Conservation (phyloP, 2,888 invertebrate genomes). For the Nymphalis c-album region DNA sequence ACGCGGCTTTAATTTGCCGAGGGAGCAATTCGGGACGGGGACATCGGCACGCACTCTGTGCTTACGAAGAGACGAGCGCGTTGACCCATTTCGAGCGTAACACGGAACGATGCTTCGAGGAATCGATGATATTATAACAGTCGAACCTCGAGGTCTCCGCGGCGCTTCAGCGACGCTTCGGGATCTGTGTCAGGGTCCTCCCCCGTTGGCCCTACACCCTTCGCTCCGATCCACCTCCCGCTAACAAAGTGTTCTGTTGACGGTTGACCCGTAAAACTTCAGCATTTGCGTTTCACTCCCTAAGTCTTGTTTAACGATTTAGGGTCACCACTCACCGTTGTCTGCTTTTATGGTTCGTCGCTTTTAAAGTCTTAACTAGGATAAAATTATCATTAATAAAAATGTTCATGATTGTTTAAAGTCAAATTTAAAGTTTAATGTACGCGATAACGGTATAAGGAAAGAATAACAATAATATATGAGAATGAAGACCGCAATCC, state of each 20-base stretch:
- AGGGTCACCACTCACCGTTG: slow-evolving; percentile 55
- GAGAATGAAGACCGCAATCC: slow-evolving; percentile 55
- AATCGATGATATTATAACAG: slow-evolving; percentile 74
- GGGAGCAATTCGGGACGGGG: slow-evolving; percentile 73
- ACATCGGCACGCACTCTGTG: slow-evolving; percentile 63
- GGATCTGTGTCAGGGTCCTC: slow-evolving; percentile 80
- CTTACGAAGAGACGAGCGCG: slow-evolving; percentile 59
- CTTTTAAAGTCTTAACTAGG: slow-evolving; percentile 10
- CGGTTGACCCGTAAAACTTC: slow-evolving; percentile 73
- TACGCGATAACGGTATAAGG: not conserved
- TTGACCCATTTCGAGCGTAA: slow-evolving; percentile 77
- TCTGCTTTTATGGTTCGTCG: slow-evolving; percentile 41
- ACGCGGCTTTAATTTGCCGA: slow-evolving; percentile 61
- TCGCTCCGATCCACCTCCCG: slow-evolving; percentile 53
- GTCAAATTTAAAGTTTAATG: not conserved
- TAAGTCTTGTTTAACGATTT: slow-evolving; percentile 63
- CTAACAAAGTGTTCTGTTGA: slow-evolving; percentile 51
- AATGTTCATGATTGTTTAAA: not conserved
- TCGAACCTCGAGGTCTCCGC: slow-evolving; percentile 74
- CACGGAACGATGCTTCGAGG: slow-evolving; percentile 64
- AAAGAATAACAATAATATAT: slow-evolving; percentile 37
- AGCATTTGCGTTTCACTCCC: slow-evolving; percentile 68
- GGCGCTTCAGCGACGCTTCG: slow-evolving; percentile 70
- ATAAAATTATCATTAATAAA: not conserved
- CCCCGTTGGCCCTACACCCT: slow-evolving; percentile 70